Evolutionary conservation across 1,140 invertebrate species (phyloP).

Genomic region (Sipha flava): DNA sequence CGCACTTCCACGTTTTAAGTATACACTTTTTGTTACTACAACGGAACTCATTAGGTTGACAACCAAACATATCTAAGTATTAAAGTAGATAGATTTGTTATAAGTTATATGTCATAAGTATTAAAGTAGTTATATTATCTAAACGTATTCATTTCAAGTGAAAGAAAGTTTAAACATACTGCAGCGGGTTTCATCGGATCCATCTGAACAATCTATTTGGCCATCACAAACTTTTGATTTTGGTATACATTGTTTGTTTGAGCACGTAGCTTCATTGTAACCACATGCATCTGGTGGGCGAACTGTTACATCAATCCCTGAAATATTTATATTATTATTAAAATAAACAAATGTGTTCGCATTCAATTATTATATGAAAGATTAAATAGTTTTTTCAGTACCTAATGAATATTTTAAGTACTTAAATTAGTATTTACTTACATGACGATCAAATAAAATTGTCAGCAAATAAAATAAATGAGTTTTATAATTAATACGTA

Average conservation of each 20-base stretch:
- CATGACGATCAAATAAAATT: background rate
- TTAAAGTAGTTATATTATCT: too few relatives aligned
- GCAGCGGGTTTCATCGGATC: slow-evolving; percentile 82
- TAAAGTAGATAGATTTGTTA: too few relatives aligned
- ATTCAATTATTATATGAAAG: too few relatives aligned
- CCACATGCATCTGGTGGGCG: slow-evolving; percentile 52
- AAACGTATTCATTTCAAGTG: background rate
- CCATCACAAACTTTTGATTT: slow-evolving; percentile 74
- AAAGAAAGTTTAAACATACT: slow-evolving; percentile 50
- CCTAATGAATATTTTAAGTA: too few relatives aligned
- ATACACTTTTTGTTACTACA: slow-evolving; percentile 84
- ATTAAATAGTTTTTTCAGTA: too few relatives aligned
- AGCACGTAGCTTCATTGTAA: slow-evolving; percentile 76
- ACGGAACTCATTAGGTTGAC: slow-evolving; percentile 88
- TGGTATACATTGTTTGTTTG: slow-evolving; percentile 82
- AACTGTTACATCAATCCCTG: slow-evolving; percentile 45
- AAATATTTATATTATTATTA: background rate
- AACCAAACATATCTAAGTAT: slow-evolving; percentile 52
- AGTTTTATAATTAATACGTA: background rate
- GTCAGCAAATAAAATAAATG: background rate
- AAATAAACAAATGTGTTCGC: background rate
- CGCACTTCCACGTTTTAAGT: slow-evolving; percentile 86
- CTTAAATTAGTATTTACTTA: background rate
- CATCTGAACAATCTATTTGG: slow-evolving; percentile 69
- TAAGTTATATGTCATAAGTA: too few relatives aligned